These are phyloP conservation scores for Talpa occidentalis DNA, from an alignment of 2,113 vertebrate species.

Conservation along the genomic window DNA sequence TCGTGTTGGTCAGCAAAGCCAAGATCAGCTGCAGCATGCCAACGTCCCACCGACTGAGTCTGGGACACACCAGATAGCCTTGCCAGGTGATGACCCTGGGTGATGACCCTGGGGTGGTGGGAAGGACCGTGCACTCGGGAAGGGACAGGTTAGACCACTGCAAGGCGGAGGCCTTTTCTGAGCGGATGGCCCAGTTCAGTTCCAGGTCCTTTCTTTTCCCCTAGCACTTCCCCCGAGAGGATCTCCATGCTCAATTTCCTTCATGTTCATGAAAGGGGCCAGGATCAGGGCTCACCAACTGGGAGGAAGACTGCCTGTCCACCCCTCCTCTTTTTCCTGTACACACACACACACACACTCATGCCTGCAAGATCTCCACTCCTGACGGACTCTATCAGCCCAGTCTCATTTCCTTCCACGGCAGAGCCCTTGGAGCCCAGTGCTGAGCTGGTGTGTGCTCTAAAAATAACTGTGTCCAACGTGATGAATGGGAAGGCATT, in stretches of 20 bases:
- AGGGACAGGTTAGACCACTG: not conserved
- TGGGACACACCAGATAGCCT: not conserved
- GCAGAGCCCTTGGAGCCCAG: slow-evolving; percentile 65
- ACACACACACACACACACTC: fast-evolving
- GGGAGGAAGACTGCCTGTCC: not conserved
- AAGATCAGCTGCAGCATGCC: not conserved
- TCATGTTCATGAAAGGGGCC: not conserved
- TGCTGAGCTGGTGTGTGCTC: slow-evolving; percentile 52
- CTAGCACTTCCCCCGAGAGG: not conserved
- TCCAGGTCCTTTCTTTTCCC: not conserved
- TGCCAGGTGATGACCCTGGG: too few species aligned
- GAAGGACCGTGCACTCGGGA: not conserved
- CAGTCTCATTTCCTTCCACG: slow-evolving; percentile 49
- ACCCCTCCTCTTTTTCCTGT: too few species aligned
- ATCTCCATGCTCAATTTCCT: not conserved
- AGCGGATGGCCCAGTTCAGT: not conserved
- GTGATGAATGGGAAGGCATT: slow-evolving; percentile 79
- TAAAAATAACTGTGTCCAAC: slow-evolving; percentile 74
- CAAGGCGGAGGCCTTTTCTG: not conserved
- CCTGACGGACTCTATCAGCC: not conserved
- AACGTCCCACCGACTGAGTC: fast-evolving
- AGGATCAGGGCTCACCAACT: not conserved
- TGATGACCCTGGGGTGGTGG: not conserved
- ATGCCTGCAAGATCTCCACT: not conserved
- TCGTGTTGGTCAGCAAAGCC: not conserved